These are phyloP conservation scores for Solea senegalensis DNA, from an alignment of 2,113 vertebrate genomes.

Conservation along the genomic window DNA sequence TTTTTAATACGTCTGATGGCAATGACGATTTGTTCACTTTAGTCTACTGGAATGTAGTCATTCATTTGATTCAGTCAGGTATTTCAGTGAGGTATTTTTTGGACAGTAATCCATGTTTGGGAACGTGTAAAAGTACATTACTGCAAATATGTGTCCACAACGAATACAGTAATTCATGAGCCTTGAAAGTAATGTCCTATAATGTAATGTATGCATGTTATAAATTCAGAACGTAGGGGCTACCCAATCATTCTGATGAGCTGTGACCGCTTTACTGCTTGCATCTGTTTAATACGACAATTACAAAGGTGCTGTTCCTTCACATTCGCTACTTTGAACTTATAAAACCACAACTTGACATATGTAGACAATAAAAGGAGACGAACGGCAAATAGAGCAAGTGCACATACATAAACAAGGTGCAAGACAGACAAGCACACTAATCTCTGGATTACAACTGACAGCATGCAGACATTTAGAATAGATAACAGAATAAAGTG, in stretches of 20 bases:
- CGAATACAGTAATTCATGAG: too few species aligned
- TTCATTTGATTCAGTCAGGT: conserved; percentile 64
- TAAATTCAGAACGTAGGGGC: too few species aligned
- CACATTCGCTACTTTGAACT: conserved; percentile 11
- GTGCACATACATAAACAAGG: not conserved
- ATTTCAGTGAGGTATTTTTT: conserved; percentile 30
- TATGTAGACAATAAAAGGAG: not conserved
- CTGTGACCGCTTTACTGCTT: conserved; percentile 32
- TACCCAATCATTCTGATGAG: conserved; percentile 34
- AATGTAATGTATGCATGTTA: too few species aligned
- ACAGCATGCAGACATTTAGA: conserved; percentile 7
- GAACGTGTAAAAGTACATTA: not conserved
- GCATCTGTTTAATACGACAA: conserved; percentile 20
- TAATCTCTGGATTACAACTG: not conserved
- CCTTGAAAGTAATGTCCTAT: too few species aligned
- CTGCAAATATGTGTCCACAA: conserved; percentile 4
- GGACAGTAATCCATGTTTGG: too few species aligned
- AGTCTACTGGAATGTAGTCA: conserved; percentile 61
- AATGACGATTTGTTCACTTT: conserved; percentile 55
- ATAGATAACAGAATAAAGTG: conserved; percentile 8
- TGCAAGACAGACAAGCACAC: not conserved
- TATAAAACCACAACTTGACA: not conserved
- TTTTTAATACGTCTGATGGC: conserved; percentile 29
- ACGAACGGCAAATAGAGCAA: not conserved
- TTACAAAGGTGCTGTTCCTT: not conserved